Conservation (phyloP, 2,888 invertebrate species). For the Pterostichus niger region DNA sequence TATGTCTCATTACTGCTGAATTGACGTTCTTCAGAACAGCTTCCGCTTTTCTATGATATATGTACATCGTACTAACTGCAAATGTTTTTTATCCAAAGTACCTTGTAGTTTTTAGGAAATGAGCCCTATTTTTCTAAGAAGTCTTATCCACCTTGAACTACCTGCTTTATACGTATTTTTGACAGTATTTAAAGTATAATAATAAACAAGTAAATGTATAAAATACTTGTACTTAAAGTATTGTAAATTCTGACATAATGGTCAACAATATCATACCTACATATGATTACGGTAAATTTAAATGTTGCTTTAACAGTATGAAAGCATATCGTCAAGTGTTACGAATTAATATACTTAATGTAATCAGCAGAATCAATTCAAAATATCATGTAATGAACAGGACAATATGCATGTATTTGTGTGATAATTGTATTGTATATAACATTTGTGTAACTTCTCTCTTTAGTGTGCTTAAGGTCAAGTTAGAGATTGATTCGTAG, state of each 20-base stretch:
- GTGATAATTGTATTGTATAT: background rate
- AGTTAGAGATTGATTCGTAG: constrained; percentile 7
- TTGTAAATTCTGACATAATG: constrained; percentile 10
- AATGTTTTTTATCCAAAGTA: constrained; percentile 48
- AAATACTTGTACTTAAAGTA: background rate
- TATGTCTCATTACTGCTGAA: constrained; percentile 31
- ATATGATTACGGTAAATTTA: background rate
- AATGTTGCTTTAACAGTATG: constrained; percentile 20
- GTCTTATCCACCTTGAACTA: constrained; percentile 32
- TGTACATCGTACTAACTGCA: constrained; percentile 17
- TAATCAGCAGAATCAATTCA: background rate
- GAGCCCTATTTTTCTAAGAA: constrained; percentile 47
- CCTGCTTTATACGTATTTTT: constrained; percentile 44
- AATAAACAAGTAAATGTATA: constrained; percentile 12
- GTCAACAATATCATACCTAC: background rate
- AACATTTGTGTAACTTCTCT: constrained; percentile 1
- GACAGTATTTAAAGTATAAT: constrained; percentile 16
- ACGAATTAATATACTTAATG: constrained; percentile 26
- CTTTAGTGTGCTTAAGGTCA: background rate
- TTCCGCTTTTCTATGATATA: constrained; percentile 8
- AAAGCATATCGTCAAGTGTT: constrained; percentile 26
- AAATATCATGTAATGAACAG: constrained; percentile 19
- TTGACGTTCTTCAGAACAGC: background rate
- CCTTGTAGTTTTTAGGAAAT: constrained; percentile 39
- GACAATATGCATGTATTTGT: constrained; percentile 21